Conservation (phyloP, 1,140 invertebrate genomes). For the Parapsyche elsis region DNA sequence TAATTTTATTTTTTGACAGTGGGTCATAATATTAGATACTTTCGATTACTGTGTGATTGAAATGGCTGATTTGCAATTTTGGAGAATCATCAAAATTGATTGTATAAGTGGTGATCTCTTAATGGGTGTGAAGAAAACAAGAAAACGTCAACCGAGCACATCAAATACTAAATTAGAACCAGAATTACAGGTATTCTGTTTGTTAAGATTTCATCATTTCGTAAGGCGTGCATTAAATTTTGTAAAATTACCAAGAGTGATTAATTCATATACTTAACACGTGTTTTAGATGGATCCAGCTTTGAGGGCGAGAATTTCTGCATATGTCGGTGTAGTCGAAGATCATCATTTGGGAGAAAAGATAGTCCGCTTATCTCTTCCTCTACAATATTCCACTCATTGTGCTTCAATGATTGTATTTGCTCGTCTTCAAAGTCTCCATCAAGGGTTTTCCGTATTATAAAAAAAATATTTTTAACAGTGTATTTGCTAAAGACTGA, state of each 20-base stretch:
- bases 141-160: background rate
- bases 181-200: constrained; percentile 26
- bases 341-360: background rate
- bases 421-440: constrained; percentile 18
- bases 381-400: background rate
- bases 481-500: no score
- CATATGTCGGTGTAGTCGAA: constrained; percentile 40
- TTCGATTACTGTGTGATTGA: constrained; percentile 14
- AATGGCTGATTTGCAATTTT: constrained; percentile 25
- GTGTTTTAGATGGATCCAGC: constrained; percentile 37
- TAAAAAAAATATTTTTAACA: background rate
- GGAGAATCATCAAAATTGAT: constrained; percentile 17
- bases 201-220: background rate
- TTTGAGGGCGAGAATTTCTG: constrained; percentile 34
- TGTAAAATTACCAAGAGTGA: background rate
- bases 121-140: background rate
- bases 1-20: constrained; percentile 38
- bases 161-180: constrained; percentile 24
- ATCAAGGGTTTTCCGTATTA: constrained; percentile 40
- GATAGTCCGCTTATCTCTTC: background rate
- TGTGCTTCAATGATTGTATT: constrained; percentile 13
- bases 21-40: constrained; percentile 36
- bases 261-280: background rate
- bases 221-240: no score
- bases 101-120: constrained; percentile 13